Evolutionary conservation across 2,797 vertebrate species (phyloP).

Genomic region (Petrocephalus schoutedeni): DNA sequence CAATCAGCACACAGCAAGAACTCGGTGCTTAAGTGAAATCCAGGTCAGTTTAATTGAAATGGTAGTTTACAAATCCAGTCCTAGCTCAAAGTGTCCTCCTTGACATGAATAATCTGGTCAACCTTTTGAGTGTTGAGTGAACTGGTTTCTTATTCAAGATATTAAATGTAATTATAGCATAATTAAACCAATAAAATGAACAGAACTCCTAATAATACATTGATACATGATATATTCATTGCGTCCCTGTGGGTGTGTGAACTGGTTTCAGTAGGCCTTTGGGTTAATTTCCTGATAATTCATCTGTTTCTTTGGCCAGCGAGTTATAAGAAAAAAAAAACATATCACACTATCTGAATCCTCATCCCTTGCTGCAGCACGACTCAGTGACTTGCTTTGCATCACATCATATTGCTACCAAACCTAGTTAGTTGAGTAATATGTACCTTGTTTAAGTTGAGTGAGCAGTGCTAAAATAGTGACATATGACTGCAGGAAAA

Average conservation of each 20-base stretch:
- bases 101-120: not conserved
- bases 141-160: not conserved
- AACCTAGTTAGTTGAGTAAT: not conserved
- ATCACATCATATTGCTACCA: not conserved
- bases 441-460: not conserved
- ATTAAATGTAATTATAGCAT: not conserved
- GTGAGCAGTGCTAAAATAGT: no score
- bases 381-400: not conserved
- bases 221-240: not conserved
- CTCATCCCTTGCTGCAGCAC: not conserved
- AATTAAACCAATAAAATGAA: not conserved
- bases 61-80: not conserved
- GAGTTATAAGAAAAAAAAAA: not conserved
- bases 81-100: not conserved
- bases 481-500: no score
- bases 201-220: not conserved
- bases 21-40: not conserved
- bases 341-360: not conserved
- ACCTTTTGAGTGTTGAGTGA: not conserved
- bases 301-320: not conserved
- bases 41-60: not conserved
- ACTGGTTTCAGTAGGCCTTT: not conserved
- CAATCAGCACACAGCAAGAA: not conserved
- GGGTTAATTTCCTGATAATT: not conserved
- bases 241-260: not conserved